A percentile compares a stretch with the other conserved stretches of the same genome.
These are phyloP conservation scores for Matsumurasca onukii DNA, from an alignment of 1,140 invertebrate genomes.

Conservation along the genomic window DNA sequence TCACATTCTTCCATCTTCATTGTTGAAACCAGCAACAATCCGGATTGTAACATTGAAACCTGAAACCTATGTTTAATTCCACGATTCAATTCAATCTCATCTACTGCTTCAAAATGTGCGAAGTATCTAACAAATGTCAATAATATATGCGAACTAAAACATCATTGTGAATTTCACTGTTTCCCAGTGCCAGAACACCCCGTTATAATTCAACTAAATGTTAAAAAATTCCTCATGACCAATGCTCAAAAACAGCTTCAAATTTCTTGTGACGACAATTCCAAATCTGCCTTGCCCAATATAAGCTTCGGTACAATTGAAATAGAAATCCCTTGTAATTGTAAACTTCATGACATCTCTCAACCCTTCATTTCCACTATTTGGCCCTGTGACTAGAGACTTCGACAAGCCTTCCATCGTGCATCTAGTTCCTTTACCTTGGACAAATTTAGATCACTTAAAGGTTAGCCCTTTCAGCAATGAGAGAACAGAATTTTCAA, in stretches of 20 bases:
- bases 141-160: no score
- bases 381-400: neutral
- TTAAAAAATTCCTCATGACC: neutral
- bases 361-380: neutral
- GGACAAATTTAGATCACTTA: neutral
- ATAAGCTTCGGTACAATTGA: neutral
- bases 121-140: no score
- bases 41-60: neutral
- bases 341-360: neutral
- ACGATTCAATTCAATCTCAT: neutral
- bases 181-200: neutral
- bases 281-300: neutral
- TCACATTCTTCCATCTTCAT: neutral
- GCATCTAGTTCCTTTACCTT: neutral
- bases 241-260: neutral
- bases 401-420: neutral
- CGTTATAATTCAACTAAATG: neutral
- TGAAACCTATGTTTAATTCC: neutral
- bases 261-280: neutral
- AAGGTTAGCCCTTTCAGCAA: neutral
- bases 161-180: no score
- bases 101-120: neutral
- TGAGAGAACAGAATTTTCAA: neutral
- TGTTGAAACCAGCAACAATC: neutral
- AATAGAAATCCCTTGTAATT: neutral